Base-by-base conservation (phyloP, 2,113 vertebrate genomes). In the Edolisoma coerulescens region DNA sequence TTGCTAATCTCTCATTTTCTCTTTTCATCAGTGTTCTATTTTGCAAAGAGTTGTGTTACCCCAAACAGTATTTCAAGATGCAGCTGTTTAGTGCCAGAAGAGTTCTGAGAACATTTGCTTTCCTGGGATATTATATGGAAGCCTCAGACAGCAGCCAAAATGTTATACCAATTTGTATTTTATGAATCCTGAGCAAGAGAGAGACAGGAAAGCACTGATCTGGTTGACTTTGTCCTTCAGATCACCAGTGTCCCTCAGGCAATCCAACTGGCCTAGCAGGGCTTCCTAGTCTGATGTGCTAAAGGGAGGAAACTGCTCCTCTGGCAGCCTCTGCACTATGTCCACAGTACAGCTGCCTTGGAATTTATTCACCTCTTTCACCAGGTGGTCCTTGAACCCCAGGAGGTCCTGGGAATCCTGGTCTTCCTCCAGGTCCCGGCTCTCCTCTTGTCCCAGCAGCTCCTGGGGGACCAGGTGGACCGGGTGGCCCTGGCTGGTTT, bases 361-460 rank as follows among this genome's bases (percentile, higher is more conserved):
- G 28, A 76, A 37, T 60, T 41, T 42, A 83, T 93, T 15, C 78
- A 99, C 99, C 99, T 98, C 98, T 98, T 95, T 99, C 99, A 90
- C 99, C 99, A 1, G 98, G 98, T 56, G 97, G 98, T 24, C 99
- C 99, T 50, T 99, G 99, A 94, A 96, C 92, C 21, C 99, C 99
- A 28, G 99, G 98, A 75, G 98, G 97, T 86, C 99, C 99, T 1
- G 99, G 99, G 97, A 99, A 99, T 17, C 99, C 99, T 9, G 98
- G 98, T 52, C 98, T 98, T 60, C 99, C 99, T 44, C 98, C 95
- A 42, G 98, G 39, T 39, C 99, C 99, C 4, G 98, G 98, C 77
- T 99, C 99, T 97, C 99, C 99, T 73, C 98, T 98, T 67, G 98
- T 64, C 37, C 99, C 99, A 82, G 97, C 97, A 14, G 89, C 97